Base-by-base conservation (phyloP, 2,888 invertebrate genomes). In the Cylindroiulus punctatus region DNA sequence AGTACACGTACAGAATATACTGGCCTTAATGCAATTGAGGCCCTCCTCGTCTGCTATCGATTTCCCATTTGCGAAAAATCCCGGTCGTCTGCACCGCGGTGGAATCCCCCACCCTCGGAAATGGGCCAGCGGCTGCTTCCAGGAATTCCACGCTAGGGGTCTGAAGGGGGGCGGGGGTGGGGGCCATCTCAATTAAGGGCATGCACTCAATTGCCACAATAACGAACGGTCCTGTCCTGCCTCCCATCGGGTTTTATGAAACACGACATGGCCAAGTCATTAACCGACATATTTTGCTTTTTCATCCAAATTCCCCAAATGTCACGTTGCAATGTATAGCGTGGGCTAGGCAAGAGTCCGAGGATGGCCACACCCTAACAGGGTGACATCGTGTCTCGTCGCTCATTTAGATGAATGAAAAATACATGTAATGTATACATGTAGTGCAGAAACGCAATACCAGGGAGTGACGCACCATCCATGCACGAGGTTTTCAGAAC, bases 241-340 rank as follows among this genome's bases (percentile, higher is more conserved):
- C 30, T 76, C 30, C 76, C 76, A 76, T 76, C 30, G 22, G 76
- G 76, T 14, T 76, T 76, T 30, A 26, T 26, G 30, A 30, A 76
- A 76, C 76, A 30, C 76, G 76, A 76, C 76, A 76, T 22, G 26
- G 0, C 1, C 30, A 1, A n/a, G 76, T 76, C 30, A 76, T 76
- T 76, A 76, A 14, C 1, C 76, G 30, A 26, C 44, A 65, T n/a
- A 26, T 76, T 76, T 76, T 26, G 22, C 22, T 30, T 14, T 14
- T 26, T 76, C 76, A 76, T 22, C 76, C 26, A 76, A 76, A 76
- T 76, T 76, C 76, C 76, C 76, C n/a, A 14, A 76, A 76, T 14
- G 76, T 30, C 76, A 76, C 76, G 30, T 1, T 7, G 22, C n/a
- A n/a, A 47, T 14, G 14, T n/a, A n/a, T n/a, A 42, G 42, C 42